Evolutionary conservation across 64 coral and sea anemone genomes (phyloP), one percentile per base, ranked within the genome.

Genomic region (Anthopleura sola): DNA sequence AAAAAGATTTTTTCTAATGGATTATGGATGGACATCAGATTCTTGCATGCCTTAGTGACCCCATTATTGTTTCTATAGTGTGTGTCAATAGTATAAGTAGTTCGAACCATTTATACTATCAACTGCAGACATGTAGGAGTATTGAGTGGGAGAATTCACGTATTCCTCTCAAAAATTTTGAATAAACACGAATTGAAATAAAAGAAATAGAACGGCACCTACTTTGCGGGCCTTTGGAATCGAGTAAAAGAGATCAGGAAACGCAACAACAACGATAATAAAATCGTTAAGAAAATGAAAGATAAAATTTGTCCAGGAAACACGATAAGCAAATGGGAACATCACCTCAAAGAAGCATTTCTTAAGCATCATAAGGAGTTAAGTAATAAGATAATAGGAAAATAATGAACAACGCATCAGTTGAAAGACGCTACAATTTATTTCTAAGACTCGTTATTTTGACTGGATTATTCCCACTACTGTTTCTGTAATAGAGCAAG

Each of bases 361-460:
- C 66, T 71, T 32, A 71, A 71, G 66, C 3, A 71, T 32, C 15
- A 32, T 12, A 34, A 71, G 66, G 26, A 34, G 66, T 71, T 71
- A 71, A 71, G 66, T 71, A 71, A 71, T 71, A 15, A 36, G 66
- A 71, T 71, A 71, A 71, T 71, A 71, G 31, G 28, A 71, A 71
- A 32, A 34, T 71, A 71, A 71, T 34, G 66, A 71, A 71, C 66
- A 32, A 32, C 8, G 15, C n/a, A 71, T 17, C n/a, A 10, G 26
- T 34, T 71, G 13, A 71, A 71, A 71, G 66, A 66, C 60, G 24
- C 60, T 66, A 26, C 60, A 66, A 31, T 29, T 66, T 66, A 66
- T 66, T 29, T 66, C 5, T 26, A 2, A 66, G 24, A 71, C 28
- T 28, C 12, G 66, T 71, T 71, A 29, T 71, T 71, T 71, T 71